A percentile compares a stretch with the other conserved stretches of the same genome.
Conservation (phyloP, 2,113 vertebrate genomes). For the Brachirus orientalis region DNA sequence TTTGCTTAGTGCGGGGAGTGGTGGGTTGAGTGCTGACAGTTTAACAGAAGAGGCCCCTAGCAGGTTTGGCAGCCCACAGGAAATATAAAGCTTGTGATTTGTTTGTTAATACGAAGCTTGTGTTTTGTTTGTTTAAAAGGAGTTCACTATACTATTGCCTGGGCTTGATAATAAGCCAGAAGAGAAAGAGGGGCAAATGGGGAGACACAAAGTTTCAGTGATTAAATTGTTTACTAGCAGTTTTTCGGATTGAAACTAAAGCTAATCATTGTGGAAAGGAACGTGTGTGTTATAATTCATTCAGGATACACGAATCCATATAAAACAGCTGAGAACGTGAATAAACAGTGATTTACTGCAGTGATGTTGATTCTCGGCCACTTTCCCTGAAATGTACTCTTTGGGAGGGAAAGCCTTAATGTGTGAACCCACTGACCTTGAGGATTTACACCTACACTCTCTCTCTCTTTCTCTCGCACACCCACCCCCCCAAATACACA, state of each 20-base stretch:
- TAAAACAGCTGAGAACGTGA: conserved; percentile 9
- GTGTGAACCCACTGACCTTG: conserved; percentile 58
- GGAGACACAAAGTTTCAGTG: not conserved
- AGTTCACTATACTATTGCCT: conserved; percentile 33
- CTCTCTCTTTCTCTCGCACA: not conserved
- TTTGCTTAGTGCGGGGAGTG: conserved; percentile 33
- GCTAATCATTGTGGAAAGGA: not conserved
- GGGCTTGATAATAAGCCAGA: conserved; percentile 17
- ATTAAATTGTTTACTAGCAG: not conserved
- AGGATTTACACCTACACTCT: conserved; percentile 40
- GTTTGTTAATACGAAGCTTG: conserved; percentile 65
- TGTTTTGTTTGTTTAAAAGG: conserved; percentile 58
- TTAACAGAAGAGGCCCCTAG: conserved; percentile 67
- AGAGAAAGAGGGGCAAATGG: conserved; percentile 12
- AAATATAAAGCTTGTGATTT: conserved; percentile 64
- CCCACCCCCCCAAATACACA: not conserved
- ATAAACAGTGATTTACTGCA: conserved; percentile 24
- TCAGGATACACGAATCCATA: not conserved
- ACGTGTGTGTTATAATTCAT: not conserved
- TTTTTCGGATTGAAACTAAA: not conserved
- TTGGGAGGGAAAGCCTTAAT: conserved; percentile 17
- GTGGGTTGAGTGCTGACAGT: conserved; percentile 68
- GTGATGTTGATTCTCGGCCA: conserved; percentile 32
- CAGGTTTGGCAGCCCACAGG: conserved; percentile 63
- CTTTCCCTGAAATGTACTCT: conserved; percentile 49